Evolutionary conservation across 2,113 vertebrate species (phyloP), one percentile per base, ranked within the genome.

Genomic region (Pluvianellus socialis): DNA sequence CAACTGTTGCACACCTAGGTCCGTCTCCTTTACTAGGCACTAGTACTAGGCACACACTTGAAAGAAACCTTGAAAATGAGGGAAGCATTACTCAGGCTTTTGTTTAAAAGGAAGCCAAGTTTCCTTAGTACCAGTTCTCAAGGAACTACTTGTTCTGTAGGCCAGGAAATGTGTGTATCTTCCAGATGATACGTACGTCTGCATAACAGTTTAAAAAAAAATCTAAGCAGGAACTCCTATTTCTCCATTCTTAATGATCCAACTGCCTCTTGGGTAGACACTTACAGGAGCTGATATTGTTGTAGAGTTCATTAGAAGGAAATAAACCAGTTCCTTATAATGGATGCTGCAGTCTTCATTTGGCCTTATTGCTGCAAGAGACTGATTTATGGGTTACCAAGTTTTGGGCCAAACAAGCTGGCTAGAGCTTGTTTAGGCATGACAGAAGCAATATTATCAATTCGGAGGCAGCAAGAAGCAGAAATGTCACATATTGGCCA

Each of bases 41-140:
- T 65, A 73, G 72, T 62, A 62, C 59, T 17, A 62, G 59, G n/a
- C 35, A 38, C 22, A 68, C 21, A 45, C 14, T 79, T 76, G 72
- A 91, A 30, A 80, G 38, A 84, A 91, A 80, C 13, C 28, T n/a
- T 80, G 58, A 76, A 63, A 80, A 55, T n/a, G 5, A 12, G 45
- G 35, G 59, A 95, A 90, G 59, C 68, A 73, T 77, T 91, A 68
- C 22, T 91, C 56, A 73, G 76, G 49, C 58, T 79, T 92, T 86
- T 95, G 62, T 91, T 95, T 86, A 72, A 50, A 63, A 94, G 72
- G 80, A 94, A 96, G 92, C 44, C 38, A 88, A 49, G 32, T 80
- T 86, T 89, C 80, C 63, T 76, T 42, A 68, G 40, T 80, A 45
- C 33, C 59, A 28, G 55, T 68, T 40, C 68, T 73, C 72, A 93